These are phyloP conservation scores for Ciona savignyi DNA, from an alignment of 23 tunicate genomes.

Conservation along the genomic window DNA sequence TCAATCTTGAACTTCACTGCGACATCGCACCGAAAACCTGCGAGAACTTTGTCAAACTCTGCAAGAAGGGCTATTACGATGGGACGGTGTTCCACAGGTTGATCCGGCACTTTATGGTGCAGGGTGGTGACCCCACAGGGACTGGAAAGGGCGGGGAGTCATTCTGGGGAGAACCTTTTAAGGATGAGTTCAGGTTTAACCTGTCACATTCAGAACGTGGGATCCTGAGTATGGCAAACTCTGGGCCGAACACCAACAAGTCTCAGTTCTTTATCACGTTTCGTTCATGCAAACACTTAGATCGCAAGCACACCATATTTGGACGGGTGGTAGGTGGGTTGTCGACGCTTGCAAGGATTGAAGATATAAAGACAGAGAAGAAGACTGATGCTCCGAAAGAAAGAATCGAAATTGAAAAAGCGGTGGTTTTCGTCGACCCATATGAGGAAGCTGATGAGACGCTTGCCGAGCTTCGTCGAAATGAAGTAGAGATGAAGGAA, in stretches of 20 bases:
- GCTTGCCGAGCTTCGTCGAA: slow-evolving; percentile 53
- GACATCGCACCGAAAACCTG: slow-evolving; percentile 85
- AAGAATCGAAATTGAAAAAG: slow-evolving; percentile 46
- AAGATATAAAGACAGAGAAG: slow-evolving; percentile 66
- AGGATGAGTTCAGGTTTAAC: slow-evolving; percentile 83
- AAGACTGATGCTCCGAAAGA: slow-evolving; percentile 79
- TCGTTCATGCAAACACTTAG: slow-evolving; percentile 88
- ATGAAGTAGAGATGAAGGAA: slow-evolving; percentile 57
- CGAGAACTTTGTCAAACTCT: slow-evolving; percentile 84
- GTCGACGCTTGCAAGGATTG: slow-evolving; percentile 58
- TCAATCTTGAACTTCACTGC: slow-evolving; percentile 89
- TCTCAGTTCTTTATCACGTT: slow-evolving; percentile 95
- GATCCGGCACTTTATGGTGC: slow-evolving; percentile 87
- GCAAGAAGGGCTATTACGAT: slow-evolving; percentile 93
- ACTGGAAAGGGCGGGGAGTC: slow-evolving; percentile 92
- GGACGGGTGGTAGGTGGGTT: slow-evolving; percentile 93
- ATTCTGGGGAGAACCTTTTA: slow-evolving; percentile 87
- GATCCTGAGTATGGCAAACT: slow-evolving; percentile 92
- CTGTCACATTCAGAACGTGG: slow-evolving; percentile 85
- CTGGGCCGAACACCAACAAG: slow-evolving; percentile 84
- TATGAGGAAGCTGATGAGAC: slow-evolving; percentile 89
- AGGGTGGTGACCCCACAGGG: slow-evolving; percentile 99
- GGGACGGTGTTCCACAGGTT: slow-evolving; percentile 81
- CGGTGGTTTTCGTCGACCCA: slow-evolving; percentile 91
- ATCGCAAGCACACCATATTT: slow-evolving; percentile 91